phyloP scores from a whole-genome alignment of 2,888 invertebrate genomes.

The Drosophila ezoana region DNA sequence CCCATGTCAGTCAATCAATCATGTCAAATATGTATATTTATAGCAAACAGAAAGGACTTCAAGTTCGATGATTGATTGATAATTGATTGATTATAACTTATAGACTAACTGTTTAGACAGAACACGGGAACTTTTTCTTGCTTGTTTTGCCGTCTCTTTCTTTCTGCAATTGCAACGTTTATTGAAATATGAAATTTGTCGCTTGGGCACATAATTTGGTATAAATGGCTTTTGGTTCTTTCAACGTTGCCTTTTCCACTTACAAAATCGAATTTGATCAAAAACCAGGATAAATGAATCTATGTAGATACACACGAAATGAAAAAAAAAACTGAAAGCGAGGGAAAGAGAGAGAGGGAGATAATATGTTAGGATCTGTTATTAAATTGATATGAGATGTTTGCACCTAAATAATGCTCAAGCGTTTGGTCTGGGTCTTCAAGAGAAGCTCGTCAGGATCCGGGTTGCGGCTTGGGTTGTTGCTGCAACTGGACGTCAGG shows the following conservation, averaged over 20 bases:
- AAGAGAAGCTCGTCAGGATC: not conserved
- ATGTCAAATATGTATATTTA: too few relatives aligned
- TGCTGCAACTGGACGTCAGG: conserved; percentile 24
- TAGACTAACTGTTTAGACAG: too few relatives aligned
- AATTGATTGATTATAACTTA: not conserved
- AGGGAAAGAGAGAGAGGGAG: not conserved
- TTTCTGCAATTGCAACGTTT: conserved; percentile 18
- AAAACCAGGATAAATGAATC: not conserved
- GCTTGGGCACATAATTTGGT: too few relatives aligned
- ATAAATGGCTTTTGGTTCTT: not conserved
- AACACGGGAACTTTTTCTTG: not conserved
- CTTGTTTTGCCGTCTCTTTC: not conserved
- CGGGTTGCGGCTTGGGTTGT: not conserved
- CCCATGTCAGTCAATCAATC: too few relatives aligned
- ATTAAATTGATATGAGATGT: not conserved
- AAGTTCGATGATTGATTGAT: not conserved
- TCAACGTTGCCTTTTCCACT: not conserved
- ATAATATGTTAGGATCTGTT: not conserved
- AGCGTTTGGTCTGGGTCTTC: not conserved
- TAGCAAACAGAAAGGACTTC: too few relatives aligned
- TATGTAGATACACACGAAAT: not conserved
- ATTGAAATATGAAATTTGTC: not conserved
- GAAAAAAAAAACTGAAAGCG: conserved; percentile 3
- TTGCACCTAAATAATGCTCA: conserved; percentile 11
- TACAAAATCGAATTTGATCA: not conserved